Conservation (phyloP, 2,888 invertebrate species). For the Tenthredo notha region DNA sequence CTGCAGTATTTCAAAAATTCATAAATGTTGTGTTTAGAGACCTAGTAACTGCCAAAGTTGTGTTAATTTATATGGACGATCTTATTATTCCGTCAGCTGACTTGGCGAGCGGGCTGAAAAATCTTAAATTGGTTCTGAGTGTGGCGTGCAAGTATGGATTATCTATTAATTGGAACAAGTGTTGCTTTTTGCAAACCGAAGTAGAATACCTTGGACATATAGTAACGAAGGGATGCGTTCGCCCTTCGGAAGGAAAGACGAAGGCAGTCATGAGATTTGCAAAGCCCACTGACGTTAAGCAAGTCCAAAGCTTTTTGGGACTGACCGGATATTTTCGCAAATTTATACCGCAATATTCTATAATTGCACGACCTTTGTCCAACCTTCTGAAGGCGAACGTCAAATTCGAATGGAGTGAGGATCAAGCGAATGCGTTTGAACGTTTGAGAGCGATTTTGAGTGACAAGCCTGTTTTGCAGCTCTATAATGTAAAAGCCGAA, state of each 20-base stretch:
- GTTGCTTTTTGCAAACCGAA: conserved; percentile 46
- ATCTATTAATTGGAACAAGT: conserved; percentile 48
- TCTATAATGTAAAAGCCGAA: conserved; percentile 51
- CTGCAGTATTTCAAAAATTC: conserved; percentile 60
- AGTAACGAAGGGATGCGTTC: too few relatives aligned
- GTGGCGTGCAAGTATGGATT: conserved; percentile 42
- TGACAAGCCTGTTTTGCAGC: conserved; percentile 48
- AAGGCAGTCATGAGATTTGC: conserved; percentile 55
- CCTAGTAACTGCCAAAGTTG: conserved; percentile 51
- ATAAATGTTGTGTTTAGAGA: conserved; percentile 59
- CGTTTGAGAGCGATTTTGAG: conserved; percentile 48
- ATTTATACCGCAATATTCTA: conserved; percentile 53
- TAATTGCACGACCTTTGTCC: conserved; percentile 52
- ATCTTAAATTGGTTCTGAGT: conserved; percentile 15
- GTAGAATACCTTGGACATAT: conserved; percentile 43
- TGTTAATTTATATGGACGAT: conserved; percentile 58
- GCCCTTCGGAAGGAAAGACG: too few relatives aligned
- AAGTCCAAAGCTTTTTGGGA: conserved; percentile 58
- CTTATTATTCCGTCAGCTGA: conserved; percentile 50
- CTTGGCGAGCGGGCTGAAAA: not conserved
- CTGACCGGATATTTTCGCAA: conserved; percentile 61
- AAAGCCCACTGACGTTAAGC: conserved; percentile 48
- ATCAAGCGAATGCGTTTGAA: conserved; percentile 22
- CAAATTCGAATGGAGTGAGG: conserved; percentile 20
- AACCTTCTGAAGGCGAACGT: conserved; percentile 16